Evolutionary conservation across 2,888 invertebrate genomes (phyloP), one percentile per base, ranked within the genome.

Genomic region (Hetaerina titia): DNA sequence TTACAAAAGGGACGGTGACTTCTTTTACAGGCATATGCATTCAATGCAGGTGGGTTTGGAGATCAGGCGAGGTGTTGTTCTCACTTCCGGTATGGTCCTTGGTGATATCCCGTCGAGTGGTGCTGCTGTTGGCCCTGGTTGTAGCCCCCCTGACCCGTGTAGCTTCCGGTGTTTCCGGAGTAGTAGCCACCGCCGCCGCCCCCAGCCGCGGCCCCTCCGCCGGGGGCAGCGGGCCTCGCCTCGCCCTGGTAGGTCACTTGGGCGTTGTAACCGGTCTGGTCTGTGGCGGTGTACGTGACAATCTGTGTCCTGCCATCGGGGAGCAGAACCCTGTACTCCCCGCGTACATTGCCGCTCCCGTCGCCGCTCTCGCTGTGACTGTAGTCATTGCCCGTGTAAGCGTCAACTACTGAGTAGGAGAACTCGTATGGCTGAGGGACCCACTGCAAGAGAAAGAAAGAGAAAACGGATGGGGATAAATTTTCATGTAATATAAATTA

Each of bases 301-400:
- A 98, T 98, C 97, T 98, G 98, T 96, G 98, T 97, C 95, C 98
- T 97, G 64, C 98, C 98, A 96, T 98, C 98, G 2, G 98, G 98
- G 88, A 98, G 97, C 19, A 98, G 97, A 6, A 98, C 98, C 96
- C 98, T 98, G 97, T 98, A 98, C 95, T 92, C 92, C 22, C 92
- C 92, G 69, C 56, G 22, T 22, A 92, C 92, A 22, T 98, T 97
- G n/a, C 98, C 98, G 96, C 97, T 98, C 2, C 98, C 97, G 89
- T 97, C 97, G 95, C 98, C 97, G 19, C 98, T 98, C 95, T 97
- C 97, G 95, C 98, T 97, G 90, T 97, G 97, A 96, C 98, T 98
- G 96, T 98, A 98, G 96, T 98, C 98, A 96, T 98, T 98, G 95
- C 98, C 98, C 95, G 97, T 97, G 96, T 98, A 97, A 95, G 97